A percentile compares a stretch with the other conserved stretches of the same genome.
phyloP scores from a whole-genome alignment of 2,888 invertebrate species.

The Erebia ligea region DNA sequence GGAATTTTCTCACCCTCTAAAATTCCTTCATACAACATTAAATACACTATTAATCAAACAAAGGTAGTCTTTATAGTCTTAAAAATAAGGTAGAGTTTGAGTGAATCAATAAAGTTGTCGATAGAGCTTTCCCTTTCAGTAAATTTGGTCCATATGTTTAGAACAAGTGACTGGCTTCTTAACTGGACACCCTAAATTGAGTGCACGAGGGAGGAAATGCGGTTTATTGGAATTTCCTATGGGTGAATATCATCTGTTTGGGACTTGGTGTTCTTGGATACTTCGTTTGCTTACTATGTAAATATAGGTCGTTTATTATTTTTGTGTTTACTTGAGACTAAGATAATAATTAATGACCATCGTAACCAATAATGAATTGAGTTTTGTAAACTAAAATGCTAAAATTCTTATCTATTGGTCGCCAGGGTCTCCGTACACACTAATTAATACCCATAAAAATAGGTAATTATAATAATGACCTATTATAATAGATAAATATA shows the following conservation, averaged over 20 bases:
- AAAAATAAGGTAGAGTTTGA: slow-evolving; percentile 14
- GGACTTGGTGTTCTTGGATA: slow-evolving; percentile 19
- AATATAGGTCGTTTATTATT: background rate
- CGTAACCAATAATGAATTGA: too few relatives aligned
- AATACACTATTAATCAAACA: slow-evolving; percentile 19
- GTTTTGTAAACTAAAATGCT: too few relatives aligned
- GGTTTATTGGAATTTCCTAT: slow-evolving; percentile 78
- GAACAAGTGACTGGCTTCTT: slow-evolving; percentile 76
- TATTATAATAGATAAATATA: too few relatives aligned
- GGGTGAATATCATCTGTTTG: slow-evolving; percentile 50
- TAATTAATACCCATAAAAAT: too few relatives aligned
- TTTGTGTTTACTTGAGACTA: background rate
- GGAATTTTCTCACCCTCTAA: slow-evolving; percentile 73
- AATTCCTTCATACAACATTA: slow-evolving; percentile 54
- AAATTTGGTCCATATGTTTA: slow-evolving; percentile 75
- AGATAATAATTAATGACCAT: background rate
- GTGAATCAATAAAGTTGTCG: slow-evolving; percentile 38
- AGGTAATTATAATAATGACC: too few relatives aligned
- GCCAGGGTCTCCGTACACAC: too few relatives aligned
- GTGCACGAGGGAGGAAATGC: slow-evolving; percentile 70
- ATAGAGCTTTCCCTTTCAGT: slow-evolving; percentile 58
- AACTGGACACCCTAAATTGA: slow-evolving; percentile 79
- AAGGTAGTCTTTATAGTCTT: slow-evolving; percentile 42
- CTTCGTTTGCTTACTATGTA: background rate
- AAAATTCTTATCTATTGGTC: too few relatives aligned